phyloP scores from a whole-genome alignment of 1,140 invertebrate genomes.

The Onthophagus taurus region DNA sequence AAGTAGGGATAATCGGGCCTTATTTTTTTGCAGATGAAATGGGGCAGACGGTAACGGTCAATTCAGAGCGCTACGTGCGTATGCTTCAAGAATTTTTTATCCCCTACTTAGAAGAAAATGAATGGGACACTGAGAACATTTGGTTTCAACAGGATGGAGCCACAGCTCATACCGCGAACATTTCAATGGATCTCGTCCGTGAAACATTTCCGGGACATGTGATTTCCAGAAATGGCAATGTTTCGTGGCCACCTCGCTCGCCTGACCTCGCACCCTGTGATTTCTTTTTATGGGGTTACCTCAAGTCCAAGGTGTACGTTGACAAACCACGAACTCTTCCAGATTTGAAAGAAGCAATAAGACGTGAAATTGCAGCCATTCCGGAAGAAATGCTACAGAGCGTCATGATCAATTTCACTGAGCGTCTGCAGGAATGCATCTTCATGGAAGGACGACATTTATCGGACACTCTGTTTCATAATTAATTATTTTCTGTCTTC shows the following conservation, averaged over 20 bases:
- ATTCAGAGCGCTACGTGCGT: too few relatives aligned
- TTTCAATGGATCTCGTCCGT: slow-evolving; percentile 15
- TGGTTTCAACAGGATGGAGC: slow-evolving; percentile 3
- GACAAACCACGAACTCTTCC: slow-evolving; percentile 23
- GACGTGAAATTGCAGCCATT: neutral
- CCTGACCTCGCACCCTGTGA: slow-evolving; percentile 30
- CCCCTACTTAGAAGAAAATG: too few relatives aligned
- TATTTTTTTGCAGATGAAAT: too few relatives aligned
- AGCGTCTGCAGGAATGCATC: neutral
- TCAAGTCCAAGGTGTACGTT: slow-evolving; percentile 22
- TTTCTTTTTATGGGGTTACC: slow-evolving; percentile 29
- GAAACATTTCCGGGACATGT: slow-evolving; percentile 18
- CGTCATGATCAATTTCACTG: neutral
- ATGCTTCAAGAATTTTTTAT: too few relatives aligned
- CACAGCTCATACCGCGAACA: neutral
- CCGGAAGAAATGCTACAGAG: neutral
- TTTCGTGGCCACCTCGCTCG: slow-evolving; percentile 26
- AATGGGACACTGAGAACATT: neutral
- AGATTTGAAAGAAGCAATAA: slow-evolving; percentile 19
- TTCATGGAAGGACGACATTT: neutral
- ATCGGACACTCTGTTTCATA: too few relatives aligned
- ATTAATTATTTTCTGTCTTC: too few relatives aligned
- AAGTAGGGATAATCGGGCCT: too few relatives aligned
- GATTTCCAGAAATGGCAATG: slow-evolving; percentile 21
- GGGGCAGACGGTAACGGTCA: too few relatives aligned